These are phyloP conservation scores for Ditula angustiorana DNA, from an alignment of 2,888 invertebrate species.

Conservation along the genomic window DNA sequence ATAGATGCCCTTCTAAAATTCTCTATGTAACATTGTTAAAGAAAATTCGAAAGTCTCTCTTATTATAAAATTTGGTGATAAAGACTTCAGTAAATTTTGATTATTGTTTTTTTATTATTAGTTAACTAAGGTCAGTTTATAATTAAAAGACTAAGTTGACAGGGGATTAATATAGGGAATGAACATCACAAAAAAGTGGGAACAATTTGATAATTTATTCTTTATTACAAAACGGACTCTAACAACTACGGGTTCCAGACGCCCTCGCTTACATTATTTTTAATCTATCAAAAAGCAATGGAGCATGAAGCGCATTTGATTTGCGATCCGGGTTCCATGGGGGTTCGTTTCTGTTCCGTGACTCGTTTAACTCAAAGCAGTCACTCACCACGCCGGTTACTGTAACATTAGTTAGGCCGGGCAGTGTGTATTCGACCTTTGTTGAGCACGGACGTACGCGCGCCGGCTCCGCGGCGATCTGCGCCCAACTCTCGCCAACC, in stretches of 20 bases:
- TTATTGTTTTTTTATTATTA: too few relatives aligned
- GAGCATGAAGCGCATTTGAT: slow-evolving; percentile 68
- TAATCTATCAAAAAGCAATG: slow-evolving; percentile 55
- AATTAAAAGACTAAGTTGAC: too few relatives aligned
- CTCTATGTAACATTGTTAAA: too few relatives aligned
- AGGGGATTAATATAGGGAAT: too few relatives aligned
- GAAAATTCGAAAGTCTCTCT: too few relatives aligned
- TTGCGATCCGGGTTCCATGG: slow-evolving; percentile 71
- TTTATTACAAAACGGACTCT: too few relatives aligned
- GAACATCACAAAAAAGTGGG: too few relatives aligned
- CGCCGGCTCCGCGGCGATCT: slow-evolving; percentile 51
- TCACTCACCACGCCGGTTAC: slow-evolving; percentile 62
- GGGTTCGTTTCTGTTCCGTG: slow-evolving; percentile 63
- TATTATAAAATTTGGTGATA: too few relatives aligned
- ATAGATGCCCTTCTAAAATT: too few relatives aligned
- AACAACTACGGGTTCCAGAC: neutral
- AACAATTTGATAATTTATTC: too few relatives aligned
- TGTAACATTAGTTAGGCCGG: slow-evolving; percentile 46
- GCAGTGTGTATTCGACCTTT: slow-evolving; percentile 69
- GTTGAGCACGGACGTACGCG: slow-evolving; percentile 67
- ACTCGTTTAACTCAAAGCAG: slow-evolving; percentile 71
- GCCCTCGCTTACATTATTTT: neutral
- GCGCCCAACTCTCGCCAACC: slow-evolving; percentile 59
- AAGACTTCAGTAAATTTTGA: too few relatives aligned
- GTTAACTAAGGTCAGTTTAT: too few relatives aligned